Conservation (phyloP, 2,888 invertebrate genomes). For the Seira ritae region DNA sequence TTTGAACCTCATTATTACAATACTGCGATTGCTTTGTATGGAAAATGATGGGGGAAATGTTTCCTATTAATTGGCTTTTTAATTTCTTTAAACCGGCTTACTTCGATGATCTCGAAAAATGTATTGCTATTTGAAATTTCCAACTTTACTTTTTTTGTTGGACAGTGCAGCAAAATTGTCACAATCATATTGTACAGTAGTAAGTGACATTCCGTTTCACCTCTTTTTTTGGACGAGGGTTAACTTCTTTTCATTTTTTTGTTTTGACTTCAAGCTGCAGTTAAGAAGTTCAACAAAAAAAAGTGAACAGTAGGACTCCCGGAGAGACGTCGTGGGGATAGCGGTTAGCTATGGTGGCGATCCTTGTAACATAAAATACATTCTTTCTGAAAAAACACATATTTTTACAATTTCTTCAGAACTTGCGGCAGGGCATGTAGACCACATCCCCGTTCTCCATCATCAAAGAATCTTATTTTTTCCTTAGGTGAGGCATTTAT, state of each 20-base stretch:
- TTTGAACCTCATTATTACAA: slow-evolving; percentile 50
- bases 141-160: neutral
- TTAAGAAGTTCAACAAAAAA: slow-evolving; percentile 21
- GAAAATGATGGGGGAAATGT: slow-evolving; percentile 8
- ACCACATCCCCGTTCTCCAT: no score
- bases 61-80: neutral
- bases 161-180: neutral
- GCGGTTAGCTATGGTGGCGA: neutral
- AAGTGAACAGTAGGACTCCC: slow-evolving; percentile 45
- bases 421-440: neutral
- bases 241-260: slow-evolving; percentile 10
- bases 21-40: slow-evolving; percentile 34
- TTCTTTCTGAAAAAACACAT: neutral
- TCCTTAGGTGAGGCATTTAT: neutral
- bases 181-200: neutral
- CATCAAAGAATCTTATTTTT: neutral
- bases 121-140: neutral
- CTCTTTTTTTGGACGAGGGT: neutral
- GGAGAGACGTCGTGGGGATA: slow-evolving; percentile 23
- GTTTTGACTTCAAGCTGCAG: slow-evolving; percentile 6
- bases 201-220: neutral
- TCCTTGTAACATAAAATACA: neutral
- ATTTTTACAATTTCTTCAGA: neutral
- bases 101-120: neutral
- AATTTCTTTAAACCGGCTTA: neutral